A percentile compares a stretch with the other conserved stretches of the same genome.
Evolutionary conservation across 1,140 invertebrate genomes (phyloP).

Genomic region (Penaeus vannamei): DNA sequence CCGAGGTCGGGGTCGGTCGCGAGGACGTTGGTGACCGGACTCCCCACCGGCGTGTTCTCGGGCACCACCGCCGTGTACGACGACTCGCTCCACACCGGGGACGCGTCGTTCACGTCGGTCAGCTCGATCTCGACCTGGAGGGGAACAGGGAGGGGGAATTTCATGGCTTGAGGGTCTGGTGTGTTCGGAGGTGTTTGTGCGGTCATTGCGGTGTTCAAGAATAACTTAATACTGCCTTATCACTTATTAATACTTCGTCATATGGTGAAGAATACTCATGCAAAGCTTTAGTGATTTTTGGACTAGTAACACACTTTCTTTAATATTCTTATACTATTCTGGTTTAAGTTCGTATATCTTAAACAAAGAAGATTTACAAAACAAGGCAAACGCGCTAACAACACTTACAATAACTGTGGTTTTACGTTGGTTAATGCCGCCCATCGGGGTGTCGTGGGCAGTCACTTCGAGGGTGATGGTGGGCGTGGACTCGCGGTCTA

Average conservation of each 20-base stretch:
- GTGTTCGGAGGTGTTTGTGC: not conserved
- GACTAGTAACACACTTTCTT: no score
- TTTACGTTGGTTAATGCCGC: slow-evolving; percentile 72
- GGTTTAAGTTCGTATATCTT: no score
- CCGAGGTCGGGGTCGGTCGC: slow-evolving; percentile 72
- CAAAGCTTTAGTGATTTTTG: no score
- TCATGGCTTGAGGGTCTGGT: no score
- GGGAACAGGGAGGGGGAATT: not conserved
- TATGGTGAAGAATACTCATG: no score
- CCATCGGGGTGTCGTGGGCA: slow-evolving; percentile 81
- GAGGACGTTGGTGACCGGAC: slow-evolving; percentile 68
- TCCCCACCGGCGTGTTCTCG: slow-evolving; percentile 71
- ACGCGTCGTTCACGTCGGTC: slow-evolving; percentile 87
- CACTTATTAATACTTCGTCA: no score
- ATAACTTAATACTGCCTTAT: no score
- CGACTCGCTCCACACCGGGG: slow-evolving; percentile 74
- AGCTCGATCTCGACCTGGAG: slow-evolving; percentile 80
- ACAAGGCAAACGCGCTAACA: not conserved
- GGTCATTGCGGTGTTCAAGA: no score
- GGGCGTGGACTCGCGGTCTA: slow-evolving; percentile 84
- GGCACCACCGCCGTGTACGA: slow-evolving; percentile 71
- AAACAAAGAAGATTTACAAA: not conserved
- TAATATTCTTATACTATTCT: no score
- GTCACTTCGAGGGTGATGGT: slow-evolving; percentile 80
- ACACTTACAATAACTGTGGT: slow-evolving; percentile 63